Evolutionary conservation across 2,888 invertebrate genomes (phyloP).

Genomic region (Drosophila prolongata): DNA sequence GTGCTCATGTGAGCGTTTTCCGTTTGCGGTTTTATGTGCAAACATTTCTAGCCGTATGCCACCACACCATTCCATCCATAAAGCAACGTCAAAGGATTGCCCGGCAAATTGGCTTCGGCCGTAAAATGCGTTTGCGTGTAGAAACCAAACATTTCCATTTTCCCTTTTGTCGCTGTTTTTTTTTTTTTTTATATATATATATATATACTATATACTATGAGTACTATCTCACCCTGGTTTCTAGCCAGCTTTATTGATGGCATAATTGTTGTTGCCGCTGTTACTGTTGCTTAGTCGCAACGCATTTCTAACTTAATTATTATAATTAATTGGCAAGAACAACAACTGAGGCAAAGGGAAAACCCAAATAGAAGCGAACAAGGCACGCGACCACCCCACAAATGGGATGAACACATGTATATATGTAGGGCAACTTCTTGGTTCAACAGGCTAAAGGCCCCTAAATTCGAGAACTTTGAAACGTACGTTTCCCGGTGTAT

Average conservation of each 20-base stretch:
- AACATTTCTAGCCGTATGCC: slow-evolving; percentile 18
- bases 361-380: slow-evolving; percentile 21
- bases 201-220: neutral
- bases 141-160: slow-evolving; percentile 9
- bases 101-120: slow-evolving; percentile 66
- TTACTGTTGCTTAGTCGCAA: slow-evolving; percentile 70
- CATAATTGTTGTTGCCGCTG: slow-evolving; percentile 42
- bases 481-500: neutral
- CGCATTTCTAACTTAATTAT: slow-evolving; percentile 78
- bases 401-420: neutral
- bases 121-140: slow-evolving; percentile 74
- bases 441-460: slow-evolving; percentile 25
- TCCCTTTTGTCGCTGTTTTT: slow-evolving; percentile 12
- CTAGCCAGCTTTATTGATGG: slow-evolving; percentile 23
- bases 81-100: slow-evolving; percentile 70
- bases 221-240: slow-evolving; percentile 30
- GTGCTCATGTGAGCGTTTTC: slow-evolving; percentile 22
- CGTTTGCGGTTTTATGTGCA: slow-evolving; percentile 24
- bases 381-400: slow-evolving; percentile 35
- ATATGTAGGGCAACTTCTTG: neutral
- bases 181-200: neutral
- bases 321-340: slow-evolving; percentile 75
- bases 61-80: slow-evolving; percentile 8
- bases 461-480: slow-evolving; percentile 18
- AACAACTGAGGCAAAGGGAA: slow-evolving; percentile 43